Evolutionary conservation across 2,113 vertebrate species (phyloP), one percentile per base, ranked within the genome.

Genomic region (Corythoichthys haematopterus): DNA sequence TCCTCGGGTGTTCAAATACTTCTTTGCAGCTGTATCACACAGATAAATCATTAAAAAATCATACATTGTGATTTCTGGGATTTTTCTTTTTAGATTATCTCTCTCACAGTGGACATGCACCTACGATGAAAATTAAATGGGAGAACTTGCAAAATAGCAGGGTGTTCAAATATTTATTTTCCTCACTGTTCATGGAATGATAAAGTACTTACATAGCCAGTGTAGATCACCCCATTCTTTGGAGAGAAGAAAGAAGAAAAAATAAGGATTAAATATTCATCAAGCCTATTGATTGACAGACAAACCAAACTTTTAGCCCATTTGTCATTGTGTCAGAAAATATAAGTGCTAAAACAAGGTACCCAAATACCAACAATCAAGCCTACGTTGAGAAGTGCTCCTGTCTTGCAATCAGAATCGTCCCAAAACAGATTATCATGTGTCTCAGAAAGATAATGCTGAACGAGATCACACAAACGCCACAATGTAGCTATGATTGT

Each of bases 161-260:
- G 20, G 20, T 28, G 20, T 28, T 28, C 20, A 28, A 28, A 28
- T 28, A 28, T 28, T 28, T 28, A 28, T 28, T 28, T 28, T 28
- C 20, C 20, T 28, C 20, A 28, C 20, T 28, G 20, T 28, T 28
- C 9, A 58, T 9, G 14, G 6, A 13, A 48, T 46, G 16, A 6
- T 38, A n/a, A 61, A 51, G 70, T 80, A 93, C 93, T 94, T 90
- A 94, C 94, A 88, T 94, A 95, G 91, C 90, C 93, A 90, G 92
- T 92, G 90, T 93, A 95, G 89, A 92, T 92, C 86, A 94, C 91
- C 90, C 93, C 93, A 88, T 94, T 95, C 93, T 95, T 77, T 76
- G 57, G 66, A 62, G 11, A 35, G 61, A 66, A 64, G 9, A 64
- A 55, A 55, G 59, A 76, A 28, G 3, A 68, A 52, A 74, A 37